Conservation (phyloP, 2,113 vertebrate genomes). For the Cyanocitta stelleri region DNA sequence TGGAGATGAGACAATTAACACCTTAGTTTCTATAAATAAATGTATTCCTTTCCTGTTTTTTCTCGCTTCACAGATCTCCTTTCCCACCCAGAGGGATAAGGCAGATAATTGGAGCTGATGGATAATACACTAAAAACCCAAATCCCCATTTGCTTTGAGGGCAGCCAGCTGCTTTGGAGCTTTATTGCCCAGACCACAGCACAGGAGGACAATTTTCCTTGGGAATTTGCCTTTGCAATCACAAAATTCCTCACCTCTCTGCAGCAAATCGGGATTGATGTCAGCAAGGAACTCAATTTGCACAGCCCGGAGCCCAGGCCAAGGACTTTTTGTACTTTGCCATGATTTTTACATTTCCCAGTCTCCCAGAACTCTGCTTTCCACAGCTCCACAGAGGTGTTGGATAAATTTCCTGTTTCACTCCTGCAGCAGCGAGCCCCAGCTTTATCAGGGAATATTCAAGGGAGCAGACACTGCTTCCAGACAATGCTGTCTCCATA, state of each 20-base stretch:
- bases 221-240: not conserved
- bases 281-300: slow-evolving; percentile 4
- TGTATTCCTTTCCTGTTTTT: not conserved
- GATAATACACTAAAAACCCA: not conserved
- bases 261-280: not conserved
- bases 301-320: not conserved
- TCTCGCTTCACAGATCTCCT: not conserved
- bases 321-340: not conserved
- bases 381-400: not conserved
- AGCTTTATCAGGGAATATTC: not conserved
- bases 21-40: not conserved
- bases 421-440: not conserved
- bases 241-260: not conserved
- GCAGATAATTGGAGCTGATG: not conserved
- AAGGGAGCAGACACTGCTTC: not conserved
- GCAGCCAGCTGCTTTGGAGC: not conserved
- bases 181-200: not conserved
- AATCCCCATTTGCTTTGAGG: not conserved
- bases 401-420: not conserved
- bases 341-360: not conserved
- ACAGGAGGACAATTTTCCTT: not conserved
- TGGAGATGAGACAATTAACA: not conserved
- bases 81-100: not conserved
- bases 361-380: not conserved
- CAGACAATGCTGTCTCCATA: not conserved